Percentiles rank a stretch among this genome's conserved stretches.
These are phyloP conservation scores for Phyllotreta striolata DNA, from an alignment of 2,888 invertebrate species.

Conservation along the genomic window DNA sequence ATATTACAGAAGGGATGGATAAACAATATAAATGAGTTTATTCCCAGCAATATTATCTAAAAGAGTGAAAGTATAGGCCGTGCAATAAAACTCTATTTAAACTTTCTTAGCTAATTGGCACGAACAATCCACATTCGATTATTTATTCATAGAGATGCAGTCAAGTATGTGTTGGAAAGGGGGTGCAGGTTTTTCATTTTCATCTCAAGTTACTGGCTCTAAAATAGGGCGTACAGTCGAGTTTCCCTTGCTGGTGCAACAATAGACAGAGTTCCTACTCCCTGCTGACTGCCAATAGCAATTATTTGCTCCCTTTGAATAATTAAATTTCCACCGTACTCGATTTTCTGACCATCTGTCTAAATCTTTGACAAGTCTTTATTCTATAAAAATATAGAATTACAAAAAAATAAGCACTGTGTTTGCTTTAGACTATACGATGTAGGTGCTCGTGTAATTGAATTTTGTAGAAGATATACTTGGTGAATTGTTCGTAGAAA, in stretches of 20 bases:
- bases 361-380: slow-evolving; percentile 43
- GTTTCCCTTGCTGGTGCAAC: slow-evolving; percentile 42
- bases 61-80: background rate
- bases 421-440: too few species aligned
- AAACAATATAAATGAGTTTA: too few species aligned
- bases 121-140: slow-evolving; percentile 46
- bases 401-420: slow-evolving; percentile 45
- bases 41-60: too few species aligned
- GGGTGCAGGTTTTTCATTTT: slow-evolving; percentile 46
- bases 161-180: slow-evolving; percentile 55
- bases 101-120: slow-evolving; percentile 42
- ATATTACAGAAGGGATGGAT: too few species aligned
- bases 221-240: slow-evolving; percentile 44
- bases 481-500: too few species aligned
- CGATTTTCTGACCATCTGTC: slow-evolving; percentile 62
- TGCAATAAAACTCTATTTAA: slow-evolving; percentile 35
- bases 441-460: too few species aligned
- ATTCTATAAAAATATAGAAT: slow-evolving; percentile 52
- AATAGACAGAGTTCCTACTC: slow-evolving; percentile 48
- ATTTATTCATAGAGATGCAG: slow-evolving; percentile 58
- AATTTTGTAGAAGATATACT: too few species aligned
- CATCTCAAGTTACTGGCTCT: slow-evolving; percentile 42
- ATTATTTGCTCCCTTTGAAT: slow-evolving; percentile 64
- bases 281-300: slow-evolving; percentile 57
- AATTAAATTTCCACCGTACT: slow-evolving; percentile 61